Percentiles rank a stretch among this genome's conserved stretches.
Evolutionary conservation across 2,888 invertebrate genomes (phyloP).

Genomic region (Idaea biselata): DNA sequence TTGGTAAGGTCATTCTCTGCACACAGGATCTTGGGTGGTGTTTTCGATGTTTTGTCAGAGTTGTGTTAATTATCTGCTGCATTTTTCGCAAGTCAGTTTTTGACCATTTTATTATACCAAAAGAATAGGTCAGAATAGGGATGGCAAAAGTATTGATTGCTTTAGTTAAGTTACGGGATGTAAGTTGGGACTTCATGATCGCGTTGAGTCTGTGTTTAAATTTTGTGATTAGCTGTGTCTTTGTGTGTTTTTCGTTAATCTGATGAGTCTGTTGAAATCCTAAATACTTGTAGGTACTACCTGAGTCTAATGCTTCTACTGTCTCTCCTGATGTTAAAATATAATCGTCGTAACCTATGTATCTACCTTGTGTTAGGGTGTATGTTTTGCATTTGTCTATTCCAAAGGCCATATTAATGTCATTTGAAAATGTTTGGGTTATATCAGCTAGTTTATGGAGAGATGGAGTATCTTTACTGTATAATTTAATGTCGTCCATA

Average conservation of each 20-base stretch:
- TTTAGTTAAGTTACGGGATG: constrained; percentile 7
- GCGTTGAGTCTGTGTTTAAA: neutral
- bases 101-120: constrained; percentile 10
- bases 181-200: neutral
- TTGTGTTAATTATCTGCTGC: constrained; percentile 9
- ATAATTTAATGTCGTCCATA: neutral
- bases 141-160: constrained; percentile 13
- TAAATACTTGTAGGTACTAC: constrained; percentile 1
- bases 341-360: no score
- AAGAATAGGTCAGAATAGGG: constrained; percentile 11
- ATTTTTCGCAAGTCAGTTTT: constrained; percentile 11
- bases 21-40: constrained; percentile 9
- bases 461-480: neutral
- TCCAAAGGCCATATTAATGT: constrained; percentile 11
- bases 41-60: constrained; percentile 14
- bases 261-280: constrained; percentile 4
- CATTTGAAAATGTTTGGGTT: constrained; percentile 11
- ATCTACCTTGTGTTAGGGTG: no score
- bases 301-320: neutral
- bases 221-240: neutral
- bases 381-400: constrained; percentile 15
- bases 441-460: constrained; percentile 9
- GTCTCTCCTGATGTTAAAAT: neutral
- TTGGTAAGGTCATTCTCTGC: constrained; percentile 3
- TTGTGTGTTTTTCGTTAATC: constrained; percentile 4